Base-by-base conservation (phyloP, 2,113 vertebrate species). In the cattle (Bos taurus) region DNA sequence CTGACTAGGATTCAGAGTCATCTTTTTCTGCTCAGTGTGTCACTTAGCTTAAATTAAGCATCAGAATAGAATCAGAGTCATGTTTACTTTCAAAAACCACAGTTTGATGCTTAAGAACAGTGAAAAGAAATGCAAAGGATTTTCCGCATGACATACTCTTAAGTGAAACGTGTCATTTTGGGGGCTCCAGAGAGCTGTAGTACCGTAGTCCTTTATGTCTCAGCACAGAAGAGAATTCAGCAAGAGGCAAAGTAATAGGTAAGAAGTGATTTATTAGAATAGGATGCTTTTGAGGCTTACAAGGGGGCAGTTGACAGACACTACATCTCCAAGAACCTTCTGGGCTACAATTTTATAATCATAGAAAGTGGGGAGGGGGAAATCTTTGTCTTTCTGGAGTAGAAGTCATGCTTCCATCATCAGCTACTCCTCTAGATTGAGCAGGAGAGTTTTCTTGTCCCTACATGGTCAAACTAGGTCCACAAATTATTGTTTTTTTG, bases 121-220 rank as follows among this genome's bases (percentile, higher is more conserved):
- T 77, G 48, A 92, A 92, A 92, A 91, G 33, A 94, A 96, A 87
- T 83, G 12, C n/a, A 89, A 89, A 92, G 23, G 50, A 54, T 59
- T 97, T 94, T 36, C 67, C n/a, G 43, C 7, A 14, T 86, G 33
- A 57, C 12, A 36, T 33, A 77, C 13, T 77, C 25, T 28, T 71
- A 40, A 71, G n/a, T 71, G 67, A 71, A 71, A 71, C n/a, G 23
- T 43, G 40, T 43, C 71, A 77, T 77, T 77, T 25, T 7, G 6
- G 36, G 40, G 40, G 36, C 71, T 43, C 23, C 71, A 25, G 40
- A 43, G 71, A 43, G 71, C 71, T 26, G 6, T 77, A 26, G 23
- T 43, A 77, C 36, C 40, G 4, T 43, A 77, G 23, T 77, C 71
- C 6, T 71, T 71, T 71, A 77, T 77, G 23, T 77, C 12, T 77